Conservation (phyloP, 92 coral and sea anemone genomes). For the Epizoanthus stellaris region DNA sequence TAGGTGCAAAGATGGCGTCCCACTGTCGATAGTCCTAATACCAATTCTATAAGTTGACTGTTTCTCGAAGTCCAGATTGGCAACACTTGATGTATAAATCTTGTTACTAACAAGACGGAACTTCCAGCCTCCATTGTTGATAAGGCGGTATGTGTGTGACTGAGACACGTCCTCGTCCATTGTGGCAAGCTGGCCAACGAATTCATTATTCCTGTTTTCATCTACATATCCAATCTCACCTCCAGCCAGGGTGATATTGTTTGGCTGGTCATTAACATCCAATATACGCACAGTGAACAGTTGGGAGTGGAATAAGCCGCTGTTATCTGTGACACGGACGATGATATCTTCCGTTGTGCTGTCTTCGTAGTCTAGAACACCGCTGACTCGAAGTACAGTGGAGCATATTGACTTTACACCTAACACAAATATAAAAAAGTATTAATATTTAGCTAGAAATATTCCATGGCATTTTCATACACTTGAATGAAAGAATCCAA, state of each 20-base stretch:
- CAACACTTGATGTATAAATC: constrained; percentile 59
- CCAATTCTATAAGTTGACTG: constrained; percentile 57
- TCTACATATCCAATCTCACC: constrained; percentile 69
- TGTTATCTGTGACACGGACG: constrained; percentile 84
- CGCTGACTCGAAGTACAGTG: constrained; percentile 68
- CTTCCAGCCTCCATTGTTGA: constrained; percentile 73
- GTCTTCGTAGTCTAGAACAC: constrained; percentile 74
- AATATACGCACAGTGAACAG: constrained; percentile 69
- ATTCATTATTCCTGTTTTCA: constrained; percentile 78
- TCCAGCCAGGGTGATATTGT: constrained; percentile 85
- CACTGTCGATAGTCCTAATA: constrained; percentile 80
- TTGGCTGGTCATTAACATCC: constrained; percentile 89
- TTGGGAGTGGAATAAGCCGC: constrained; percentile 75
- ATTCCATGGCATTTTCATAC: no score
- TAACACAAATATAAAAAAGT: neutral
- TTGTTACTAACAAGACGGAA: constrained; percentile 62
- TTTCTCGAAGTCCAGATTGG: constrained; percentile 80
- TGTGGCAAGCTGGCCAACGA: constrained; percentile 79
- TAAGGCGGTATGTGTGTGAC: constrained; percentile 72
- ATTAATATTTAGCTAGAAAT: neutral
- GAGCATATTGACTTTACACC: constrained; percentile 77
- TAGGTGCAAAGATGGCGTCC: constrained; percentile 68
- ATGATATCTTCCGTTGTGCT: constrained; percentile 69
- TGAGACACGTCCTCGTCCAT: constrained; percentile 83
- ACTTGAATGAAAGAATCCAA: no score